Evolutionary conservation across 2,113 vertebrate genomes (phyloP), one percentile per base, ranked within the genome.

Genomic region (Istiophorus platypterus): DNA sequence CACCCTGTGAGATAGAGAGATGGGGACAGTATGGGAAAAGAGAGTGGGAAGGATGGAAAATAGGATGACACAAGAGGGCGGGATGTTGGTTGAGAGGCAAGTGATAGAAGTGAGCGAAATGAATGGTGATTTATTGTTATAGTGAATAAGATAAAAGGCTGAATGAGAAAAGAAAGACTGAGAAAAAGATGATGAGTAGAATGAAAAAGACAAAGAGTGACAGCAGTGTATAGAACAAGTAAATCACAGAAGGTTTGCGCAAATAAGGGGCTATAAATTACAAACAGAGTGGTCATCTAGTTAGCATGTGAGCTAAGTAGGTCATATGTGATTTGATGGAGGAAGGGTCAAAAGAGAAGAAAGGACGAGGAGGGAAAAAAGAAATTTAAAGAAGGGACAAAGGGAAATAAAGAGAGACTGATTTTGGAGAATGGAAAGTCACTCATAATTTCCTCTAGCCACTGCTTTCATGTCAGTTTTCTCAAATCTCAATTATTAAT

Each of bases 1-100:
- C 90, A 90, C 90, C 85, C 76, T 26, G 65, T 39, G 51, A 70
- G 84, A 90, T 83, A 82, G 87, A 89, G 83, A 88, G 83, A 89
- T 76, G 82, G 76, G 64, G 70, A 74, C 59, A 61, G 84, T 83
- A 85, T 80, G 85, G 76, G 76, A 77, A 67, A 76, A 65, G 29
- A 66, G 75, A 67, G 69, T 52, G 51, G 68, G 52, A 61, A 69
- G 59, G 81, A 81, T 26, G 39, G 84, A 67, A 78, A 84, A 84
- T 51, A 72, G 76, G 69, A 80, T 89, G 88, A 86, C 81, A 85
- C 80, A 86, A 77, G 78, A 78, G 42, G 73, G 86, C 59, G 39
- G 56, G 69, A 84, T 78, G 81, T 24, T 67, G 54, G 65, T 20
- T 22, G 82, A 86, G 45, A 56, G 54, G 52, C 13, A 14, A 68